Evolutionary conservation across 2,113 vertebrate genomes (phyloP), one percentile per base, ranked within the genome.

Genomic region (Tetrao urogallus): DNA sequence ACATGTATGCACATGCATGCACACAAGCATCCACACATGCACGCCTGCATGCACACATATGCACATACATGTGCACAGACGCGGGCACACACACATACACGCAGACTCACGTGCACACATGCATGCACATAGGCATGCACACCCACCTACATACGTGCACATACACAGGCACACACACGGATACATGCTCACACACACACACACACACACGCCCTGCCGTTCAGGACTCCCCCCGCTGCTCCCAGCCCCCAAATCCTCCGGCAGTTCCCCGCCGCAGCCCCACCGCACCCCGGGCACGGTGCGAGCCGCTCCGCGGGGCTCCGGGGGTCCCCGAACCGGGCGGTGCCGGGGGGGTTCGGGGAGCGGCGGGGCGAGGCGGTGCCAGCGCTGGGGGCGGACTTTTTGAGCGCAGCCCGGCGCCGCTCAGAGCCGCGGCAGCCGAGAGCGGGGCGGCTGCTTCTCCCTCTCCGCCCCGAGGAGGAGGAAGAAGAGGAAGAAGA

Each of bases 391-490:
- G 89, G 95, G 96, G 88, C 93, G 95, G 93, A 93, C 89, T 95
- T 87, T 84, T 52, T 91, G 71, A 43, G 90, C 36, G 76, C 63
- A 95, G 81, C 80, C 94, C 85, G 90, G 27, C 25, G 92, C 42
- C 72, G 38, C 79, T 95, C 82, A 97, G 93, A 69, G 95, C 95
- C 45, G 94, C 95, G 72, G 91, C 92, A 38, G 95, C 90, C 54
- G 94, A 98, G 95, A 97, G 81, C 79, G 54, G 88, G 82, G 97
- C 93, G 96, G 98, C 97, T 81, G 96, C 82, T 95, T 92, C 94
- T 89, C 93, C 94, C 90, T 97, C 97, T 98, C 97, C 95, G 96
- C 98, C 96, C 97, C 95, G 71, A 95, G 94, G 96, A 96, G 94
- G 72, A 80, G 74, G 83, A 81, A 80, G 82, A 73, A 71, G 89